These are phyloP conservation scores for Rousettus leschenaultii DNA, from an alignment of 2,113 vertebrate genomes.

Conservation along the genomic window DNA sequence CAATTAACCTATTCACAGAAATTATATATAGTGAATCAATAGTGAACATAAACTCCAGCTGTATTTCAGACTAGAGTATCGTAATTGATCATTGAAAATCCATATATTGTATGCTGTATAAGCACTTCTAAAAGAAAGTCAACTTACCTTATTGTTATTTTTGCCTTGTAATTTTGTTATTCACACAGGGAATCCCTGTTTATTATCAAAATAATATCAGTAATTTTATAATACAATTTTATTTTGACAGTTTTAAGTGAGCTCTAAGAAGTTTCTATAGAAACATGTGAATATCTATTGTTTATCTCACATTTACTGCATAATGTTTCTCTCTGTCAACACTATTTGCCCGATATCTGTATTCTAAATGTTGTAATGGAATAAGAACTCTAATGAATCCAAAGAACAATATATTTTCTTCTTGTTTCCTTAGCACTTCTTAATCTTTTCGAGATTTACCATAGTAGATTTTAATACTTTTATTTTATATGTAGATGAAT, in stretches of 20 bases:
- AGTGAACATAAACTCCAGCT: not conserved
- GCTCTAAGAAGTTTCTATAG: not conserved
- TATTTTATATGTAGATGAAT: not conserved
- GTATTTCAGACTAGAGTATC: not conserved
- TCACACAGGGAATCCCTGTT: not conserved
- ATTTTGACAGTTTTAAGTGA: not conserved
- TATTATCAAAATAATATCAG: constrained; percentile 8
- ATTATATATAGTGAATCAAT: not conserved
- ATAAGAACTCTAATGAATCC: not conserved
- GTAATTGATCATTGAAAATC: not conserved
- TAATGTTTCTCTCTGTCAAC: not conserved
- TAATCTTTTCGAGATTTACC: not conserved
- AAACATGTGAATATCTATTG: not conserved
- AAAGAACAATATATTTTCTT: not conserved
- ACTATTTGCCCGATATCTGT: not conserved
- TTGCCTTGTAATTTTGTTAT: not conserved
- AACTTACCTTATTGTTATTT: not conserved
- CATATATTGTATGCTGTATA: not conserved
- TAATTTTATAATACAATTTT: not conserved
- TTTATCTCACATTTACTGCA: not conserved
- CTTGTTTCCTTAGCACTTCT: not conserved
- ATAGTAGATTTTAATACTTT: not conserved
- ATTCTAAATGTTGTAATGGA: not conserved
- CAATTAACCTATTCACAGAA: not conserved
- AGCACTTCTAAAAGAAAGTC: not conserved